A percentile compares a stretch with the other conserved stretches of the same genome.
Conservation (phyloP, 2,888 invertebrate genomes). For the Arge pagana region DNA sequence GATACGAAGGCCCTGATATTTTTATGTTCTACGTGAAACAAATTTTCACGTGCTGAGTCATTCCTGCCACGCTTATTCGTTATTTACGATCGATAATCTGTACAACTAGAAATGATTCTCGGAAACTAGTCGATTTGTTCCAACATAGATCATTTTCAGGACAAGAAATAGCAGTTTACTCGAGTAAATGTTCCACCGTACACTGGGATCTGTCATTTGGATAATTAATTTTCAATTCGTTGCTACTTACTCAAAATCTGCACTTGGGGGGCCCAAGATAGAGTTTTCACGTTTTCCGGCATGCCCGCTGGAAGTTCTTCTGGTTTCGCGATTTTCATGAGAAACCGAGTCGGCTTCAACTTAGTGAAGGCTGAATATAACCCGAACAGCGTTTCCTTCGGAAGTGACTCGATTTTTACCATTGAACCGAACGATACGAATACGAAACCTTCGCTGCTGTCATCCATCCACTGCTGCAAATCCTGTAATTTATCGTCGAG, state of each 20-base stretch:
- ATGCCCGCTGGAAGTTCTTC: background rate
- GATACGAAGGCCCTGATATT: constrained; percentile 42
- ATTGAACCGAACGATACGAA: constrained; percentile 53
- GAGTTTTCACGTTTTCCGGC: background rate
- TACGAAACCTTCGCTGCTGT: constrained; percentile 45
- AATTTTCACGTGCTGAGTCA: too few relatives aligned
- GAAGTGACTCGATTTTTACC: constrained; percentile 48
- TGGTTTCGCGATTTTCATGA: background rate
- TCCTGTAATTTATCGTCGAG: constrained; percentile 41
- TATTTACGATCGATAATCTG: too few relatives aligned
- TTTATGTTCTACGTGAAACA: constrained; percentile 34
- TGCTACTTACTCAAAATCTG: constrained; percentile 8
- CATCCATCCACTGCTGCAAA: constrained; percentile 48
- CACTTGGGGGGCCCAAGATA: background rate
- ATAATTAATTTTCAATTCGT: too few relatives aligned
- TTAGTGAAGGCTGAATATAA: constrained; percentile 9
- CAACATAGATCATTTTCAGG: too few relatives aligned
- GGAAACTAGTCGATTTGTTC: too few relatives aligned
- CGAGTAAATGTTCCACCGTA: too few relatives aligned
- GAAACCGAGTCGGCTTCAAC: background rate
- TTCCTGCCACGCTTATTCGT: too few relatives aligned
- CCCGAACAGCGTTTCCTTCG: constrained; percentile 20
- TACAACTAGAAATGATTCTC: too few relatives aligned
- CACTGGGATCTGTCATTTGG: too few relatives aligned
- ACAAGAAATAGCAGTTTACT: too few relatives aligned